phyloP scores from a whole-genome alignment of 2,888 invertebrate species.

The Selenia dentaria region DNA sequence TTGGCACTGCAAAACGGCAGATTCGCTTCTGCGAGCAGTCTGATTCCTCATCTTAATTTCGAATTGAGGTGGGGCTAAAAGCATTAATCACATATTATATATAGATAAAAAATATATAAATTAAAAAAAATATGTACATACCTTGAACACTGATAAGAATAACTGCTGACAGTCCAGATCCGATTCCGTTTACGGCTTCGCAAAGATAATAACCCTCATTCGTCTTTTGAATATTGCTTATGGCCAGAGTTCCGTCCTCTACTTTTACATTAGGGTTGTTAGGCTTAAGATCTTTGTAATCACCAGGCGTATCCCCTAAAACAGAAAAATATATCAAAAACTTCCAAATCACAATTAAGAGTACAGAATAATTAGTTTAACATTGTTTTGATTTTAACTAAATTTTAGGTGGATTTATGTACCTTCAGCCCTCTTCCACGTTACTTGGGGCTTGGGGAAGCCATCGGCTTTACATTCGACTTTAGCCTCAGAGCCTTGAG shows the following conservation, averaged over 20 bases:
- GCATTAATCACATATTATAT: background rate
- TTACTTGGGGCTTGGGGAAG: conserved; percentile 96
- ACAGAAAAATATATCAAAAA: too few relatives aligned
- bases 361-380: too few relatives aligned
- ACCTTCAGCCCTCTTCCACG: conserved; percentile 98
- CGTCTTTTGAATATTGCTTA: conserved; percentile 95
- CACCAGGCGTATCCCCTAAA: conserved; percentile 94
- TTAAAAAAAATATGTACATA: conserved; percentile 62
- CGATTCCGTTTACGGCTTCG: conserved; percentile 98
- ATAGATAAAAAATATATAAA: too few relatives aligned
- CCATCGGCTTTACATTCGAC: conserved; percentile 98
- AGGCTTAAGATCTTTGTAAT: conserved; percentile 96
- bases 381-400: too few relatives aligned
- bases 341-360: too few relatives aligned
- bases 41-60: conserved; percentile 96
- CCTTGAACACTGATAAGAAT: conserved; percentile 97
- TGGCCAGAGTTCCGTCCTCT: conserved; percentile 96
- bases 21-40: conserved; percentile 95
- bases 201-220: conserved; percentile 98
- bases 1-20: conserved; percentile 95
- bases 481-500: conserved; percentile 96
- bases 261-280: conserved; percentile 96
- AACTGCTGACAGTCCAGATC: conserved; percentile 97
- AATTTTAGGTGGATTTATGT: too few relatives aligned
- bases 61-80: conserved; percentile 94